Conservation (phyloP, 2,888 invertebrate genomes). For the Caenorhabditis sulstoni region DNA sequence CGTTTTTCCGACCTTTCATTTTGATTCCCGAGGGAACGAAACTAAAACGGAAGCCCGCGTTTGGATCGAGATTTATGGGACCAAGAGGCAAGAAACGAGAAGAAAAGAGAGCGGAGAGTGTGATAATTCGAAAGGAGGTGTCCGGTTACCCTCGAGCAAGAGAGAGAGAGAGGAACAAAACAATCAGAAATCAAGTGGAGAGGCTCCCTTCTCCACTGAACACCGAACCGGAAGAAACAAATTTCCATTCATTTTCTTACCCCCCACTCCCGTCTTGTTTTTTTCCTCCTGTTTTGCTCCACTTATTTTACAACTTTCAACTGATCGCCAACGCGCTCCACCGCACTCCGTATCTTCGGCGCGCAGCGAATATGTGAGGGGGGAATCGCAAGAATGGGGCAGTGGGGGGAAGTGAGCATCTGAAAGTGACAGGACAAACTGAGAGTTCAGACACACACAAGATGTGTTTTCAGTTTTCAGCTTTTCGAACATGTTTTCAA, state of each 20-base stretch:
- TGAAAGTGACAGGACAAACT: constrained; percentile 29
- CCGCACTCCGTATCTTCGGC: too few relatives aligned
- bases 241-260: constrained; percentile 28
- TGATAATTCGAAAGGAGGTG: constrained; percentile 32
- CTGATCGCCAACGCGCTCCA: neutral
- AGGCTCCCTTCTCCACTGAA: neutral
- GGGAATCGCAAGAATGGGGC: too few relatives aligned
- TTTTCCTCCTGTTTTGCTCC: constrained; percentile 2
- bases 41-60: neutral
- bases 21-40: constrained; percentile 12
- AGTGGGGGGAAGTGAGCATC: neutral
- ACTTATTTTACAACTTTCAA: too few relatives aligned
- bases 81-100: neutral
- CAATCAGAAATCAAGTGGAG: constrained; percentile 19
- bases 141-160: constrained; percentile 1
- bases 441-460: constrained; percentile 15
- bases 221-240: constrained; percentile 1
- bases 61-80: constrained; percentile 7
- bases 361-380: too few relatives aligned
- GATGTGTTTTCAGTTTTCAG: too few relatives aligned
- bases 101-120: constrained; percentile 8
- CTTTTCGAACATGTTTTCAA: too few relatives aligned
- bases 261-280: too few relatives aligned
- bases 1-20: constrained; percentile 5
- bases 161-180: constrained; percentile 9